Evolutionary conservation across 2,797 vertebrate genomes (phyloP).

Genomic region (Notolabrus celidotus): DNA sequence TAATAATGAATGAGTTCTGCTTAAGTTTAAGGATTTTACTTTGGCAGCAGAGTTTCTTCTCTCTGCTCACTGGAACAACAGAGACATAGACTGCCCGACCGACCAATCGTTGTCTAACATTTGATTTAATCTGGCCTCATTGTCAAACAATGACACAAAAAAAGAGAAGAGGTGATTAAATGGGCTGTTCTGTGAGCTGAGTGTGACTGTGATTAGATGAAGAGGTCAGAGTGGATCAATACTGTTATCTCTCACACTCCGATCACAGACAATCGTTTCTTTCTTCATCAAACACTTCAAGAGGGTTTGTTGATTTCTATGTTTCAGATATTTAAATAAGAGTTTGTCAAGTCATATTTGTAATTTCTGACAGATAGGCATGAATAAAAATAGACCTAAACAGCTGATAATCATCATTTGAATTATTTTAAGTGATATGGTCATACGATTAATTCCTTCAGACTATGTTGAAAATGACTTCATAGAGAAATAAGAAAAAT

Average conservation of each 20-base stretch:
- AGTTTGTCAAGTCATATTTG: no score
- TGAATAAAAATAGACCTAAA: conserved; percentile 26
- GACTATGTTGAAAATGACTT: conserved; percentile 1
- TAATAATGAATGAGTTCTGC: no score
- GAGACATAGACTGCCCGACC: neutral
- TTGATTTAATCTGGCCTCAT: conserved; percentile 33
- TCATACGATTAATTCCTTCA: neutral
- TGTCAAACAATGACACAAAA: conserved; percentile 27
- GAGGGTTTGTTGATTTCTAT: no score
- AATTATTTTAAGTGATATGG: conserved; percentile 10
- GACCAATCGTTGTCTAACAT: conserved; percentile 19
- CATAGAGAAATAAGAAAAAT: neutral
- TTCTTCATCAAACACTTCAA: conserved; percentile 8
- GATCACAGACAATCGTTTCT: conserved; percentile 20
- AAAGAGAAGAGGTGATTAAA: neutral
- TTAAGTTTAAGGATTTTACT: no score
- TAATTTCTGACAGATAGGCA: no score
- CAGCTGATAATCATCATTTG: conserved; percentile 14
- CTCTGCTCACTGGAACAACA: neutral
- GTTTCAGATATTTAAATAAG: neutral
- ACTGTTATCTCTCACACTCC: conserved; percentile 39
- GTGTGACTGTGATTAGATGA: conserved; percentile 37
- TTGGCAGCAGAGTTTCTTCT: neutral
- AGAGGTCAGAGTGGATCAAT: conserved; percentile 49
- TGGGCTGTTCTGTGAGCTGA: neutral